Evolutionary conservation across 2,888 invertebrate genomes (phyloP), one percentile per base, ranked within the genome.

Genomic region (Dione vanillae): DNA sequence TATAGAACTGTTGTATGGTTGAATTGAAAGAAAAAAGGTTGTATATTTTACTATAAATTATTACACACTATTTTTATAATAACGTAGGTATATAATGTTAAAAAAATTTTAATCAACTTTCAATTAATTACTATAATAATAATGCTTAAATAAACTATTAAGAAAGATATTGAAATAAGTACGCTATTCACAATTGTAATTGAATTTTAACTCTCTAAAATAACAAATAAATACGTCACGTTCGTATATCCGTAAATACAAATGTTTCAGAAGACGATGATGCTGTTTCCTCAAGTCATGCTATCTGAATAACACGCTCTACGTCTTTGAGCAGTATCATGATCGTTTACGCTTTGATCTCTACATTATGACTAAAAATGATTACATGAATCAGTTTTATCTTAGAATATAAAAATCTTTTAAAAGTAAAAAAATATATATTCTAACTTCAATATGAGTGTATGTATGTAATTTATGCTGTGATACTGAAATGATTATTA

Each of bases 1-100:
- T 85, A 85, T 87, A 84, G 83, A 88, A 83, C 83, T 83, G 83
- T 85, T 84, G 84, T 88, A 87, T 64, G 20, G 56, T 71, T n/a
- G n/a, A n/a, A n/a, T n/a, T n/a, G n/a, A n/a, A n/a, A n/a, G n/a
- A n/a, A n/a, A n/a, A 19, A 65, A 66, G 67, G 65, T 43, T 47
- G 61, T 73, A 69, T 69, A 64, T 70, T 45, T 65, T 49, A 43
- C 64, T 54, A 66, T 49, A 37, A 56, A 67, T 59, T 27, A 37
- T 47, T 41, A 56, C 5, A 43, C 9, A 35, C 19, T 20, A 37
- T 37, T 43, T 47, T 47, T 10, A 27, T 27, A 27, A 27, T 27
- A 27, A 27, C 5, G 5, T n/a, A n/a, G n/a, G n/a, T 27, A 27
- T 27, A 2, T 27, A 27, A 27, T 27, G 27, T 27, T 27, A 5